phyloP scores from a whole-genome alignment of 2,888 invertebrate genomes.

The Coleophora flavipennella region DNA sequence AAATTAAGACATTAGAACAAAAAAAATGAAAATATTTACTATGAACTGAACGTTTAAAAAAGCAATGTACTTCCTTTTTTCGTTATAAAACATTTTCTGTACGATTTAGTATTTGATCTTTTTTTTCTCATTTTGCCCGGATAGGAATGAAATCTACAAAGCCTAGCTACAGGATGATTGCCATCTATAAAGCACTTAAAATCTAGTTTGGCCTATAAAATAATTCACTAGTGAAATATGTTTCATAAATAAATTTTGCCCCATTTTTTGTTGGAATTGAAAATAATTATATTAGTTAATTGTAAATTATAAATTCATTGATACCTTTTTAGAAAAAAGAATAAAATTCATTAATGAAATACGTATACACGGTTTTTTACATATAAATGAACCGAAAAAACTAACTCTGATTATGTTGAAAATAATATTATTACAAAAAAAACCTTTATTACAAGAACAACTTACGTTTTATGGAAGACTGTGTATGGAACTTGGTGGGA shows the following conservation, averaged over 20 bases:
- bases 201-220: slow-evolving; percentile 37
- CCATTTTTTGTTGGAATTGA: no score
- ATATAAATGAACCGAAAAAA: no score
- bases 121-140: slow-evolving; percentile 20
- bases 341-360: no score
- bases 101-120: slow-evolving; percentile 19
- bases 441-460: background rate
- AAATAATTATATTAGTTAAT: no score
- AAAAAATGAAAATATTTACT: slow-evolving; percentile 10
- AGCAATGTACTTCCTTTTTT: no score
- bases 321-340: no score
- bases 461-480: slow-evolving; percentile 32
- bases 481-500: slow-evolving; percentile 1
- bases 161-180: slow-evolving; percentile 14
- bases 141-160: slow-evolving; percentile 8
- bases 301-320: no score
- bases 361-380: no score
- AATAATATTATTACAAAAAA: background rate
- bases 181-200: slow-evolving; percentile 28
- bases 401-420: no score
- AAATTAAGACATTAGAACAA: slow-evolving; percentile 1
- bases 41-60: no score
- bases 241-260: no score
- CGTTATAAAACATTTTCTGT: slow-evolving; percentile 15
- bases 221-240: slow-evolving; percentile 4